Percentiles rank a stretch among this genome's conserved stretches.
These are phyloP conservation scores for Alcedo quadribrachys DNA, from an alignment of 2,797 vertebrate species.

Conservation along the genomic window DNA sequence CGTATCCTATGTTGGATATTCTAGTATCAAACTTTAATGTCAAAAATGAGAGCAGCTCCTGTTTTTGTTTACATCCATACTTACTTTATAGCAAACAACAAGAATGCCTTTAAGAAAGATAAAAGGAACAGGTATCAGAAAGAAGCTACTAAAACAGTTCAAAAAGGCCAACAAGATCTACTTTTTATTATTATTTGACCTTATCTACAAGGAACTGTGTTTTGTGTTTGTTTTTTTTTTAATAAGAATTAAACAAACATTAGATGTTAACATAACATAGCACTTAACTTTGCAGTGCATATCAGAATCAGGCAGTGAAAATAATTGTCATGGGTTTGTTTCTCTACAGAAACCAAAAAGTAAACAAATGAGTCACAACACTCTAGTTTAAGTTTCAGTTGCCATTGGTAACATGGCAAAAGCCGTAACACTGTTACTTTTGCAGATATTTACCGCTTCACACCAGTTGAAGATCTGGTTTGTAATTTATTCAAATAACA, in stretches of 20 bases:
- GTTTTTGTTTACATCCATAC: not conserved
- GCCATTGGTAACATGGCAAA: not conserved
- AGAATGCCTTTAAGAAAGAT: not conserved
- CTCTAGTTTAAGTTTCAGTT: not conserved
- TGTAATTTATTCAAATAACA: not conserved
- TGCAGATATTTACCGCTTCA: not conserved
- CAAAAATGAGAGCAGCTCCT: not conserved
- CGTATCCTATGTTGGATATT: not conserved
- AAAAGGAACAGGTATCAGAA: not conserved
- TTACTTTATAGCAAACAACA: not conserved
- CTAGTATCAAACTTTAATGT: not conserved
- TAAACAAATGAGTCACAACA: conserved; percentile 13
- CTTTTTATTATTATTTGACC: not conserved
- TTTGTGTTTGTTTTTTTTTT: not conserved
- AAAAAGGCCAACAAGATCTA: not conserved
- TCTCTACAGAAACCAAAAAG: not conserved
- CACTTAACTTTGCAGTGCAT: not conserved
- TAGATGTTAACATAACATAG: not conserved
- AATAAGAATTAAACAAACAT: not conserved
- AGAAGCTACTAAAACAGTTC: not conserved
- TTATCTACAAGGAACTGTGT: not conserved
- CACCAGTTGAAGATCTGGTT: not conserved
- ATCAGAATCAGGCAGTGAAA: not conserved
- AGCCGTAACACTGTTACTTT: not conserved
- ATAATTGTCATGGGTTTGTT: not conserved